Evolutionary conservation across 2,888 invertebrate genomes (phyloP).

Genomic region (Drosophila multiciliata): DNA sequence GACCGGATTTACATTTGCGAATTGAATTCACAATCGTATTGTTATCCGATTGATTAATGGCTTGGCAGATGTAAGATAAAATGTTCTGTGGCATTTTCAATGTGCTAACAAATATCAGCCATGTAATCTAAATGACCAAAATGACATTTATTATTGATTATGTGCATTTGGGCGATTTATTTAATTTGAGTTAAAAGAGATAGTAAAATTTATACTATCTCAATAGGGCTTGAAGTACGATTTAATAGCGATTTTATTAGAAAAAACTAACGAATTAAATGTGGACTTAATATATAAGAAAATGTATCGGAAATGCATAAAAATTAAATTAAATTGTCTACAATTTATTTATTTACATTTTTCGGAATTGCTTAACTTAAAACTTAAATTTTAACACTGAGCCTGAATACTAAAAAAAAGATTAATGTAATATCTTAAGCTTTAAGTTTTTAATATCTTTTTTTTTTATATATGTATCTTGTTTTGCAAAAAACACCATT

Average conservation of each 20-base stretch:
- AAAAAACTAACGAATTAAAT: background rate
- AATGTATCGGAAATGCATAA: background rate
- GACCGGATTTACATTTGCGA: conserved; percentile 18
- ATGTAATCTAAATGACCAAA: conserved; percentile 1
- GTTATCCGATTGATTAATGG: conserved; percentile 49
- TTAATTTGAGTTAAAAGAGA: background rate
- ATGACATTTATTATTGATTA: background rate
- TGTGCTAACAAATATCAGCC: conserved; percentile 5
- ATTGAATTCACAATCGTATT: conserved; percentile 48
- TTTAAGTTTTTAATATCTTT: background rate
- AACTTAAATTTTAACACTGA: background rate
- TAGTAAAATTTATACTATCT: background rate
- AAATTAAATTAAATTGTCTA: background rate
- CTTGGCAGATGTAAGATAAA: conserved; percentile 12
- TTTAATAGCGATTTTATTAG: background rate
- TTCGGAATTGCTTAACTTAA: background rate
- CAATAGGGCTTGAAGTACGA: background rate
- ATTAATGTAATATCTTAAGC: background rate
- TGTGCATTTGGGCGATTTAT: background rate
- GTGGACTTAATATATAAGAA: background rate
- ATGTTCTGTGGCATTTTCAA: conserved; percentile 4
- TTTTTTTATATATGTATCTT: background rate
- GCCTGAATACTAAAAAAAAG: background rate
- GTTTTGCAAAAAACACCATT: background rate
- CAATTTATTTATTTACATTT: background rate